Conservation (phyloP, 2,888 invertebrate genomes). For the Meteorus cinctellus region DNA sequence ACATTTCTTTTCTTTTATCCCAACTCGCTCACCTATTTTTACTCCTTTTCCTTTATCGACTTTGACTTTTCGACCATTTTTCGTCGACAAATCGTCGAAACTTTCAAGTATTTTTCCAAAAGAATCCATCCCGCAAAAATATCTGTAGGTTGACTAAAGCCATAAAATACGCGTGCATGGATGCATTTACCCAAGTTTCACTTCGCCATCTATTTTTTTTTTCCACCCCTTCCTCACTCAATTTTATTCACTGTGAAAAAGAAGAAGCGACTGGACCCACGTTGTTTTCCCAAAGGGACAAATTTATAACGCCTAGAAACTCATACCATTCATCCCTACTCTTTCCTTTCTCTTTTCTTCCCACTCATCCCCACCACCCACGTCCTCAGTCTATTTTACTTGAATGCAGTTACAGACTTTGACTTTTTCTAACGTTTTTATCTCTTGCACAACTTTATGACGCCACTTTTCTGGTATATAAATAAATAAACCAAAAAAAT, state of each 20-base stretch:
- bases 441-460: background rate
- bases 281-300: constrained; percentile 47
- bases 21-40: background rate
- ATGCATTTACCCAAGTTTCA: constrained; percentile 61
- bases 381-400: background rate
- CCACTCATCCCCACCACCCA: no score
- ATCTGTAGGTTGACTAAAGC: constrained; percentile 41
- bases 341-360: no score
- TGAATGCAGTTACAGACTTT: background rate
- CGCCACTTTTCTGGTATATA: background rate
- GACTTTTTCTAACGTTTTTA: background rate
- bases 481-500: background rate
- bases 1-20: no score
- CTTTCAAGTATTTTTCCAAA: constrained; percentile 67
- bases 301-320: constrained; percentile 41
- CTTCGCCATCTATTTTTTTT: background rate
- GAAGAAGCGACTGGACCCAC: constrained; percentile 33
- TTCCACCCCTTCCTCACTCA: no score
- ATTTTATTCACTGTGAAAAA: constrained; percentile 1
- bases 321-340: background rate
- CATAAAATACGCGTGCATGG: constrained; percentile 68
- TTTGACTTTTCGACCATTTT: constrained; percentile 55
- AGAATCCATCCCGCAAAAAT: constrained; percentile 57
- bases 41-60: constrained; percentile 52
- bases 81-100: constrained; percentile 65